Evolutionary conservation across 2,797 vertebrate genomes (phyloP), one percentile per base, ranked within the genome.

Genomic region (Atherinosoma microstoma): DNA sequence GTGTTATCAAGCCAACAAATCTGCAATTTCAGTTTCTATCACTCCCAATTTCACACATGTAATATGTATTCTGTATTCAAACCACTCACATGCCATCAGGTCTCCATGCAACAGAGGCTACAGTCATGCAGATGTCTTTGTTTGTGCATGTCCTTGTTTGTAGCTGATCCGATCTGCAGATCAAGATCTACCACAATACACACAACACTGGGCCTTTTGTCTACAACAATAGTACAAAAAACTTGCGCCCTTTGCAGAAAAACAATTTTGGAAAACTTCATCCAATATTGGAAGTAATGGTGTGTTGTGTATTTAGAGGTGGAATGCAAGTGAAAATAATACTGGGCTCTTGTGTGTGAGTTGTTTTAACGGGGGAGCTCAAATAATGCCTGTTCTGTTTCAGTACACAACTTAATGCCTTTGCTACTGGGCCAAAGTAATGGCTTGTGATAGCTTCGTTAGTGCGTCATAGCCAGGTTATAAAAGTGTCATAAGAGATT

Each of bases 401-500:
- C 71, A 78, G 74, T 80, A 84, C 85, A 83, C 87, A 88, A 67
- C 65, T 75, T 85, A 87, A 90, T 89, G 78, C 82, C 67, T 83
- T 70, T 2, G 67, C 85, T 38, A 49, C 78, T 20, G 53, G 68
- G n/a, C 65, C 73, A 20, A 76, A 72, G 75, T 92, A 92, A 93
- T 91, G 87, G 84, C 76, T 87, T 91, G 86, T 80, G 75, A 92
- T 90, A 64, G 87, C 86, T 91, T 90, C 82, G 56, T 92, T 92
- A 93, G 90, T 92, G 91, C 83, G 77, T 92, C 92, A 90, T 79
- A 86, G 91, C 82, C 85, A 78, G 84, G 91, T 92, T 91, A 87
- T 85, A 84, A 91, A 92, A 84, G 87, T 83, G 79, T 84, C 90
- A 86, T 67, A 11, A 47, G 32, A 89, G 89, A 94, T 94, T 94